Conservation (phyloP, 2,113 vertebrate genomes). For the Eulemur macaco region DNA sequence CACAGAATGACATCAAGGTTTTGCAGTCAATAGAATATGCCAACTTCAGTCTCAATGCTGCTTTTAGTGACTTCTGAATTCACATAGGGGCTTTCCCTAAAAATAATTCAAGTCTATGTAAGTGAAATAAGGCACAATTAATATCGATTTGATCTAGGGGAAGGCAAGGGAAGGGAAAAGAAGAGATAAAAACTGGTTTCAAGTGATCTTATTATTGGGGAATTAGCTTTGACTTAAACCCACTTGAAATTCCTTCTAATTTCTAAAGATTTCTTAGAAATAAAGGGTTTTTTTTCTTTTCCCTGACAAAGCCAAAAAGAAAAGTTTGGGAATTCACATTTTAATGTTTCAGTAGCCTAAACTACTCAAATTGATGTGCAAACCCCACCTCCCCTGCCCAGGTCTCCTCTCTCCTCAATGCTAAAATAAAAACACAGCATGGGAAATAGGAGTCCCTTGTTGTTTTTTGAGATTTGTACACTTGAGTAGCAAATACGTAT, state of each 20-base stretch:
- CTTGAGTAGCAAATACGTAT: constrained; percentile 76
- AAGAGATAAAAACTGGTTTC: constrained; percentile 82
- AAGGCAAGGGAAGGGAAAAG: constrained; percentile 44
- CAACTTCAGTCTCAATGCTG: constrained; percentile 87
- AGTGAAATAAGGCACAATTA: constrained; percentile 99
- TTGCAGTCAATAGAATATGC: constrained; percentile 86
- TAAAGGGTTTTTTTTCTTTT: constrained; percentile 62
- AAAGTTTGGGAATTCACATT: constrained; percentile 86
- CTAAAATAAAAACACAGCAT: constrained; percentile 77
- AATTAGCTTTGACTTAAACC: constrained; percentile 79
- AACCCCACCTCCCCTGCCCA: background rate
- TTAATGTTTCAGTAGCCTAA: constrained; percentile 86
- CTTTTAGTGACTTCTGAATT: constrained; percentile 85
- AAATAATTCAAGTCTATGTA: constrained; percentile 90
- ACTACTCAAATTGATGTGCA: constrained; percentile 82
- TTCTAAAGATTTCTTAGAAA: constrained; percentile 76
- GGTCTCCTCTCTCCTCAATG: constrained; percentile 64
- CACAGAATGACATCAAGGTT: constrained; percentile 88
- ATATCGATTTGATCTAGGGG: constrained; percentile 87
- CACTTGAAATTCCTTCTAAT: constrained; percentile 75
- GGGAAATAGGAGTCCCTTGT: constrained; percentile 71
- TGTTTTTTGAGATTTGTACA: constrained; percentile 71
- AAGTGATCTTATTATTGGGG: constrained; percentile 84
- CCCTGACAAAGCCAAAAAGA: constrained; percentile 78
- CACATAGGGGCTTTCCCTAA: constrained; percentile 84